Evolutionary conservation across 2,888 invertebrate genomes (phyloP).

Genomic region (Phanerotoma sp.): DNA sequence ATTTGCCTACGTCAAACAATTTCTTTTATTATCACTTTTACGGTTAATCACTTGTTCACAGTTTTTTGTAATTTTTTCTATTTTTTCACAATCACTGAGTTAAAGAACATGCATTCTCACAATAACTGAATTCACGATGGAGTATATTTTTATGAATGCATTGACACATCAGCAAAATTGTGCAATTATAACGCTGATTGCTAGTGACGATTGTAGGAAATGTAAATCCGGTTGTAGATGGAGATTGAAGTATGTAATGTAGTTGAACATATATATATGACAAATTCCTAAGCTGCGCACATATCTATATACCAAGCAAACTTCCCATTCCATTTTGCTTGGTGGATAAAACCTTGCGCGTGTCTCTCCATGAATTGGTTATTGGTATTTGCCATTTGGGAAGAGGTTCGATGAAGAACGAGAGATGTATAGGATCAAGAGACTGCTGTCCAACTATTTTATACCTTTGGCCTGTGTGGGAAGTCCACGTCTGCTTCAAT

Average conservation of each 20-base stretch:
- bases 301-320: not conserved
- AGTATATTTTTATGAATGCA: no score
- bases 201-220: not conserved
- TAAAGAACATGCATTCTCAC: no score
- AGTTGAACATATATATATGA: not conserved
- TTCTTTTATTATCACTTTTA: no score
- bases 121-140: no score
- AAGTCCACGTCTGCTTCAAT: slow-evolving; percentile 29
- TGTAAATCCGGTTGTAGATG: not conserved
- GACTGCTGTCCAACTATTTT: slow-evolving; percentile 16
- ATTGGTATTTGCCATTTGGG: slow-evolving; percentile 40
- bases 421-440: no score
- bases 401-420: slow-evolving; percentile 12
- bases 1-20: no score
- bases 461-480: slow-evolving; percentile 23
- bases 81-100: no score
- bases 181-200: not conserved
- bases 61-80: no score
- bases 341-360: slow-evolving; percentile 4
- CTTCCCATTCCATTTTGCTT: slow-evolving; percentile 4
- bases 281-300: not conserved
- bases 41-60: no score
- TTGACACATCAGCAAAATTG: no score
- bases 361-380: slow-evolving; percentile 41
- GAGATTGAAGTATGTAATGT: not conserved